Evolutionary conservation across 2,888 invertebrate genomes (phyloP).

Genomic region (Xanthorhoe designata): DNA sequence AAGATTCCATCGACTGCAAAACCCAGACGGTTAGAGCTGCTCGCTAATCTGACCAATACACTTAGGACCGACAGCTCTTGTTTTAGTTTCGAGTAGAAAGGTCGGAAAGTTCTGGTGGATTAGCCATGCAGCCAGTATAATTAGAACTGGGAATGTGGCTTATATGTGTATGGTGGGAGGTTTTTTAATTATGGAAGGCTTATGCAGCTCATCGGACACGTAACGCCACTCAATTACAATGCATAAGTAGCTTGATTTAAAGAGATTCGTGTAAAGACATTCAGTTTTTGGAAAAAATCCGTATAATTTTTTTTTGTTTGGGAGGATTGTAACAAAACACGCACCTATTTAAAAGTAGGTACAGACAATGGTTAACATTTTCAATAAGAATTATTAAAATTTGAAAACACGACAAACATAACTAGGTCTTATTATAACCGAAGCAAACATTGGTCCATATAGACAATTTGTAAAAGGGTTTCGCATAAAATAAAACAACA

Average conservation of each 20-base stretch:
- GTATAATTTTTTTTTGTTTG: not conserved
- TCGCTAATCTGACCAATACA: slow-evolving; percentile 52
- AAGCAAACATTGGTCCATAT: too few relatives aligned
- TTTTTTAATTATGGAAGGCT: slow-evolving; percentile 46
- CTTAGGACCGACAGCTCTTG: slow-evolving; percentile 40
- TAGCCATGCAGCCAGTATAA: slow-evolving; percentile 44
- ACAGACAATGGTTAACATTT: too few relatives aligned
- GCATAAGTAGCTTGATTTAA: slow-evolving; percentile 58
- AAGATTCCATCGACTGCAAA: slow-evolving; percentile 65
- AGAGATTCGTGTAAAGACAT: not conserved
- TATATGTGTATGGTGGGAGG: slow-evolving; percentile 16
- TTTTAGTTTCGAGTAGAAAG: slow-evolving; percentile 20
- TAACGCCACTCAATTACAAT: slow-evolving; percentile 62
- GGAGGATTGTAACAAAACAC: too few relatives aligned
- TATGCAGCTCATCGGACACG: slow-evolving; percentile 64
- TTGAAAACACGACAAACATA: too few relatives aligned
- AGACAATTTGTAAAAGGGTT: too few relatives aligned
- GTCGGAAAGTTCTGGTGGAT: slow-evolving; percentile 45
- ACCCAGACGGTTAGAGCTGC: slow-evolving; percentile 57
- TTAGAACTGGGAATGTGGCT: slow-evolving; percentile 17
- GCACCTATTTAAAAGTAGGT: too few relatives aligned
- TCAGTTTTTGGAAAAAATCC: slow-evolving; percentile 5
- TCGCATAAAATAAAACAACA: too few relatives aligned
- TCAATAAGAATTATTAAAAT: too few relatives aligned
- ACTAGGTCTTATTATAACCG: too few relatives aligned